These are phyloP conservation scores for Drosophila nigricruria DNA, from an alignment of 2,888 invertebrate species.

Conservation along the genomic window DNA sequence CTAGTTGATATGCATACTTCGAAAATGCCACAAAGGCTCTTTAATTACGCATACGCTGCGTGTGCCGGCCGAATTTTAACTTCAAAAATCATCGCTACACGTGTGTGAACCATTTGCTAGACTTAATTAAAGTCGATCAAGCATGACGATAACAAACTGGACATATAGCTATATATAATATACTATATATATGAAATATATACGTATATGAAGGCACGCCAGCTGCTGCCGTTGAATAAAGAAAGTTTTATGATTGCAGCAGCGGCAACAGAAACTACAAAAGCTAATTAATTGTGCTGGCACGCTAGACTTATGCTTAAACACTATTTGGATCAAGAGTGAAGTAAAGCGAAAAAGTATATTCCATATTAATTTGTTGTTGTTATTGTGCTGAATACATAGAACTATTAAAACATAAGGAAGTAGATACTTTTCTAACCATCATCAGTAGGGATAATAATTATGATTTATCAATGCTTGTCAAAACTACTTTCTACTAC, in stretches of 20 bases:
- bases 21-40: background rate
- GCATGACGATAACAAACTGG: background rate
- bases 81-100: slow-evolving; percentile 11
- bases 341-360: background rate
- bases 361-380: background rate
- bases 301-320: background rate
- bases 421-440: too few species aligned
- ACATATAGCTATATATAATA: background rate
- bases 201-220: background rate
- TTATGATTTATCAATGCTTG: too few species aligned
- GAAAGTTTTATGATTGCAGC: slow-evolving; percentile 32
- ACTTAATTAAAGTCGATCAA: slow-evolving; percentile 36
- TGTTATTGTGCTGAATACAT: background rate
- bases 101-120: slow-evolving; percentile 2
- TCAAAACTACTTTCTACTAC: too few species aligned
- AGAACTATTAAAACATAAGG: too few species aligned
- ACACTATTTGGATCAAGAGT: background rate
- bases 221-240: slow-evolving; percentile 23
- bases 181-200: background rate
- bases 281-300: background rate
- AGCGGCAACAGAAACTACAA: background rate
- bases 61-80: slow-evolving; percentile 5
- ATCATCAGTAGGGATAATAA: too few species aligned
- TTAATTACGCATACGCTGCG: slow-evolving; percentile 28
- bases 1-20: background rate